Conservation (phyloP, 2,888 invertebrate species). For the Cephalotes varians region DNA sequence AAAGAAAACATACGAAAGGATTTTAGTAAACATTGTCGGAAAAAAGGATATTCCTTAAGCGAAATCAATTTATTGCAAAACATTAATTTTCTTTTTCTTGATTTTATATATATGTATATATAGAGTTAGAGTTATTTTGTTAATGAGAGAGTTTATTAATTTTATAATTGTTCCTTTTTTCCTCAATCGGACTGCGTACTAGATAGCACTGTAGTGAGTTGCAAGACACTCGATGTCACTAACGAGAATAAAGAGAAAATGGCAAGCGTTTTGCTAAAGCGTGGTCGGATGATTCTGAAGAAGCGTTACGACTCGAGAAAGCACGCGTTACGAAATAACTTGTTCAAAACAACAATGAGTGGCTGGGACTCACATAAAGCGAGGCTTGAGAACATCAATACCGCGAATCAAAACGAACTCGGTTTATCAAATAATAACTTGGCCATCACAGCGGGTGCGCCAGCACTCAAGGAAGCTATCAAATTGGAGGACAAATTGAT, state of each 20-base stretch:
- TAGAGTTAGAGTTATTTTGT: slow-evolving; percentile 10
- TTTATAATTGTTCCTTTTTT: slow-evolving; percentile 56
- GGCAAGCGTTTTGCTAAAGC: slow-evolving; percentile 79
- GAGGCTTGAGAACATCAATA: not conserved
- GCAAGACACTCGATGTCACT: slow-evolving; percentile 66
- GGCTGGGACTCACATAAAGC: slow-evolving; percentile 10
- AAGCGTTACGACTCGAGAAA: slow-evolving; percentile 66
- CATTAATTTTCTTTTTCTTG: not conserved
- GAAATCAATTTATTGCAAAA: not conserved
- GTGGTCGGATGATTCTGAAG: slow-evolving; percentile 81
- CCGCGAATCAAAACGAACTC: slow-evolving; percentile 2
- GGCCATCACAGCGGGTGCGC: not conserved
- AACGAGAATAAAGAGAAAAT: slow-evolving; percentile 72
- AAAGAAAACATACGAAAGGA: not conserved
- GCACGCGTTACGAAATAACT: slow-evolving; percentile 13
- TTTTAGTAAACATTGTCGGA: slow-evolving; percentile 6
- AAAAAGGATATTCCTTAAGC: slow-evolving; percentile 4
- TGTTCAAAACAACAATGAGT: slow-evolving; percentile 30
- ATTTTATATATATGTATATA: not conserved
- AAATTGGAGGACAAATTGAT: slow-evolving; percentile 69
- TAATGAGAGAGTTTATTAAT: slow-evolving; percentile 38
- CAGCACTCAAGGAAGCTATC: slow-evolving; percentile 50
- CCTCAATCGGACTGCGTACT: slow-evolving; percentile 65
- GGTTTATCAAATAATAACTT: not conserved
- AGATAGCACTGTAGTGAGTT: slow-evolving; percentile 67